Base-by-base conservation (phyloP, 2,797 vertebrate genomes). In the Rhadinocentrus ornatus region DNA sequence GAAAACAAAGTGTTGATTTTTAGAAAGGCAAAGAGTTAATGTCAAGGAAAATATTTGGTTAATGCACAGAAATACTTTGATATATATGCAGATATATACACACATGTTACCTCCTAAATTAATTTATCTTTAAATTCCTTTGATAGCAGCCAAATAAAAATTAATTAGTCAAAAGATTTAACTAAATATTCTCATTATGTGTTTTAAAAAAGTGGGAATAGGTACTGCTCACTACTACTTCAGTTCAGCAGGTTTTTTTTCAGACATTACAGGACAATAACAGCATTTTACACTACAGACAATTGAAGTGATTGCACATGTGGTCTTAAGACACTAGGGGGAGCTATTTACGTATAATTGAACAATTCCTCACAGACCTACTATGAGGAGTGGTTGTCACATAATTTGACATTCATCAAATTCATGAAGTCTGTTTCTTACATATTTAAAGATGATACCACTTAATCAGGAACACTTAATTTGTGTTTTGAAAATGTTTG, bases 271-370 rank as follows among this genome's bases (percentile, higher is more conserved):
- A 11, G 13, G 8, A 46, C 29, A 50, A 31, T 26, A n/a, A 44
- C 16, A 44, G 18, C 16, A 44, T 32, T n/a, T n/a, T 3, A 4
- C 24, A 32, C 6, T 3, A 20, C 15, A 32, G 29, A 37, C 3
- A 35, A 46, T n/a, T 9, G 7, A 3, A 2, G 44, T 34, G 6
- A 1, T 0, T 88, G 89, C 71, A 74, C 59, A 27, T 62, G 0
- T 7, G 1, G 15, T 24, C 0, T 48, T 9, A 0, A 0, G 63
- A 60, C 91, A 77, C 89, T 78, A 93, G 92, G 60, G 81, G 91
- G 86, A 26, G 88, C 76, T 70, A 65, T 84, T 85, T 55, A 31
- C 89, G 82, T 68, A 89, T 69, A 58, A 22, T 87, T 89, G 62
- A 50, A 16, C 20, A 41, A 32, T 39, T 9, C 16, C 52, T 39